Evolutionary conservation across 2,888 invertebrate genomes (phyloP), one percentile per base, ranked within the genome.

Genomic region (Ennomos erosarius): DNA sequence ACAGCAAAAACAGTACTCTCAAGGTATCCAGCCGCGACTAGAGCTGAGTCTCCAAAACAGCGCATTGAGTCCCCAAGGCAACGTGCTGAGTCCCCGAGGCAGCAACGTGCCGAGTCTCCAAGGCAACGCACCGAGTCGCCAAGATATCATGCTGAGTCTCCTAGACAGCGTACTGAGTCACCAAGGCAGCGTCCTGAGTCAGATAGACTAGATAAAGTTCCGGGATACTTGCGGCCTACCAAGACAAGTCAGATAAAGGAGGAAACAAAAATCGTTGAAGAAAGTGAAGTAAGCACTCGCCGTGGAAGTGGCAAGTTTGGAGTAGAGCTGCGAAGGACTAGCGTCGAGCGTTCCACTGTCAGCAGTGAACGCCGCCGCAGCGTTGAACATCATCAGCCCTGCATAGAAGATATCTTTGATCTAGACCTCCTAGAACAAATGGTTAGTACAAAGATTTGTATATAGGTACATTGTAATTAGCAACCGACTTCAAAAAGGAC

Each of bases 361-460:
- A 90, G 87, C 64, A 88, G 87, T 55, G 88, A 91, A 67, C 87
- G 93, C 54, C 87, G 90, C 37, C 87, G 90, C 70, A 91, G 92
- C 62, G 82, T 88, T 40, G 93, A 93, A 53, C 91, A 93, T 68
- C 88, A 93, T 59, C 91, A 93, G 69, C 88, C 93, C 68, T 93
- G 94, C 73, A 94, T 96, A 68, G 96, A 96, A 83, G 95, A 96
- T 68, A 95, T 96, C 65, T 95, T 93, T 69, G 96, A 96, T 72
- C 75, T 96, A 67, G 93, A 94, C 75, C 88, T 95, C 70, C 90
- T 96, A 59, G 96, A 96, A 85, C 93, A 94, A 87, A 93, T 96
- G 93, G 95, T 95, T 81, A 93, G 93, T 92, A 78, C 66, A 40
- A 39, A 39, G 40, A 51, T 73, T 67, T 75, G 69, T 1, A 26